Conservation (phyloP, 1,140 invertebrate species). For the Leptopilina boulardi region DNA sequence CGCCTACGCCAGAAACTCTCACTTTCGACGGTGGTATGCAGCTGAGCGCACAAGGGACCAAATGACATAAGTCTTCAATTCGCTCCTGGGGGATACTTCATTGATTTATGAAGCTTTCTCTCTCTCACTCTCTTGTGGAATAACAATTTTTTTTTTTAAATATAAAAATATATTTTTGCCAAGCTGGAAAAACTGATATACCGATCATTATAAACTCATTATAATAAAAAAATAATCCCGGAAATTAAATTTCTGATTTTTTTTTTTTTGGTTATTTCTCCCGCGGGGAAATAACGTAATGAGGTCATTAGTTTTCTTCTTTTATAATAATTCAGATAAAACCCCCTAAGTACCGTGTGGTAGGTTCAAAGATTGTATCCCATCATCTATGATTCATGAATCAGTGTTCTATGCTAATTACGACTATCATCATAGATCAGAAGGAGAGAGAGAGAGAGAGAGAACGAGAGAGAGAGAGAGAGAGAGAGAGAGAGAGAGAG, state of each 20-base stretch:
- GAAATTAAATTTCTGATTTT: no score
- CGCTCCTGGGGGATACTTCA: constrained; percentile 45
- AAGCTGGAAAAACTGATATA: constrained; percentile 33
- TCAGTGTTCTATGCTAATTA: constrained; percentile 1
- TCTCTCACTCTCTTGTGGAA: constrained; percentile 45
- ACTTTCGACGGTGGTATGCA: constrained; percentile 55
- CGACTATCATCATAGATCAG: background rate
- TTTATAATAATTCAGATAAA: no score
- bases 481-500: no score
- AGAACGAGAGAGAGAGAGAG: no score
- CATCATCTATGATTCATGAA: constrained; percentile 3
- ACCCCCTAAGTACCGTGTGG: no score
- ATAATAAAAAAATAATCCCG: background rate
- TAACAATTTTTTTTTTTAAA: no score
- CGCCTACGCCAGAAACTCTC: constrained; percentile 57
- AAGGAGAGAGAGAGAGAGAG: no score
- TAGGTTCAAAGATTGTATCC: no score
- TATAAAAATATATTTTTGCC: no score
- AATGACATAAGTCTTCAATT: constrained; percentile 61
- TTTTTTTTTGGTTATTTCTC: no score
- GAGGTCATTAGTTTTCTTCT: no score
- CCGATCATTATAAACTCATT: constrained; percentile 33
- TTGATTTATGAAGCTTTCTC: constrained; percentile 71
- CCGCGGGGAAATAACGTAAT: no score
- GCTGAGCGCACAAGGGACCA: constrained; percentile 43